Evolutionary conservation across 1,140 invertebrate genomes (phyloP), one percentile per base, ranked within the genome.

Genomic region (Leptopilina clavipes): DNA sequence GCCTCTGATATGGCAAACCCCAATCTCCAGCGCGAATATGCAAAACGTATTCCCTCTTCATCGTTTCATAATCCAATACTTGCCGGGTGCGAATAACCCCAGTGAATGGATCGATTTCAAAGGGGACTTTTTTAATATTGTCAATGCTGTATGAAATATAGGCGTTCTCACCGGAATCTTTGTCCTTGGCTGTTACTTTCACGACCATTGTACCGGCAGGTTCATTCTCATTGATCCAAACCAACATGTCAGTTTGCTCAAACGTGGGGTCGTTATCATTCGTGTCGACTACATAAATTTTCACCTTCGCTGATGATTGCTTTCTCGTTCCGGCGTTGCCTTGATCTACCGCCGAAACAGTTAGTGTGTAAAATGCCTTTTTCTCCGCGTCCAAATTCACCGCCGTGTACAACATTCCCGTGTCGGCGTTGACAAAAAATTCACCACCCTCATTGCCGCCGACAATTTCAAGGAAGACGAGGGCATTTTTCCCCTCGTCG

Each of bases 191-290:
- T 17, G 93, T 92, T 0, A 98, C 94, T 81, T 94, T 95, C 0
- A 94, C 94, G 1, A 99, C 96, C 3, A 93, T 93, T 0, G 95
- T 94, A 0, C 97, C 97, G 1, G 94, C 92, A 0, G 96, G 94
- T 87, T 97, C 94, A 88, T 99, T 98, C 89, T 99, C 98, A 73
- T 96, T 93, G 1, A 96, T 88, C 79, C 88, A 92, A 0, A 96
- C 93, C 22, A 93, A 92, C 88, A 93, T 91, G 78, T 94, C 93
- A 9, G 93, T 85, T 56, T 93, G 91, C 73, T 96, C 95, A 85
- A 98, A 98, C 17, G 95, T 90, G 0, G 97, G 97, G 86, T 97
- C 95, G 88, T 98, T 98, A 89, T 99, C 97, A 87, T 98, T 98
- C 22, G 95, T 94, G 88, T 98, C 97, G 65, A 95, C 87, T 0